A percentile compares a stretch with the other conserved stretches of the same genome.
phyloP scores from a whole-genome alignment of 2,797 vertebrate genomes.

The Neomorphus geoffroyi region DNA sequence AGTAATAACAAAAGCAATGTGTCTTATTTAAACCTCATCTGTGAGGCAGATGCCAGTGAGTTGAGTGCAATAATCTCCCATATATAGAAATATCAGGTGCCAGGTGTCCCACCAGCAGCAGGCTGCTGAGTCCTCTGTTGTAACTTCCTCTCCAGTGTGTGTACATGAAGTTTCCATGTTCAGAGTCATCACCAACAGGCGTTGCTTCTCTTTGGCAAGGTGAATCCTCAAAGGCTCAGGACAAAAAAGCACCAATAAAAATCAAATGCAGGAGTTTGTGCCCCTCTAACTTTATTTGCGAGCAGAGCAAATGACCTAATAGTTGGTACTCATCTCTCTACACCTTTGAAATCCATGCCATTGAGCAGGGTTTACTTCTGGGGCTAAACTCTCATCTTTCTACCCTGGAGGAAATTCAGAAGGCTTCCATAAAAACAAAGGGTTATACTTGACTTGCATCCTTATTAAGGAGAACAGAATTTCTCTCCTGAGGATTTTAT shows the following conservation, averaged over 20 bases:
- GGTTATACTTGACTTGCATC: not conserved
- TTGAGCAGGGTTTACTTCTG: not conserved
- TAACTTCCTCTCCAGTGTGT: not conserved
- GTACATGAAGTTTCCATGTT: fast-evolving
- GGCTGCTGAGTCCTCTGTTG: not conserved
- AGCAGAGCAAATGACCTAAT: not conserved
- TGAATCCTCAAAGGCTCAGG: not conserved
- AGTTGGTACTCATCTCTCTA: not conserved
- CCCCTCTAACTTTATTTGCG: not conserved
- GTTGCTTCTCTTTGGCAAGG: not conserved
- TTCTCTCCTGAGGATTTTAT: not conserved
- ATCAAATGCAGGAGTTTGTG: not conserved
- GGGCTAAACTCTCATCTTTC: not conserved
- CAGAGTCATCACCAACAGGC: not conserved
- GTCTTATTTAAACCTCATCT: not conserved
- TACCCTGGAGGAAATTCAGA: not conserved
- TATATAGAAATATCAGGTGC: not conserved
- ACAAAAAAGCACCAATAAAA: not conserved
- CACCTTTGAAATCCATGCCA: not conserved
- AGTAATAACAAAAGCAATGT: not conserved
- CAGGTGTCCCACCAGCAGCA: not conserved
- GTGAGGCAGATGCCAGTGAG: not conserved
- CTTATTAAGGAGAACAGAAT: not conserved
- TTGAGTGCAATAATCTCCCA: not conserved
- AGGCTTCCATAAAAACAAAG: not conserved